Percentiles rank a stretch among this genome's conserved stretches.
phyloP scores from a whole-genome alignment of 2,888 invertebrate species.

The Microplitis manilae region DNA sequence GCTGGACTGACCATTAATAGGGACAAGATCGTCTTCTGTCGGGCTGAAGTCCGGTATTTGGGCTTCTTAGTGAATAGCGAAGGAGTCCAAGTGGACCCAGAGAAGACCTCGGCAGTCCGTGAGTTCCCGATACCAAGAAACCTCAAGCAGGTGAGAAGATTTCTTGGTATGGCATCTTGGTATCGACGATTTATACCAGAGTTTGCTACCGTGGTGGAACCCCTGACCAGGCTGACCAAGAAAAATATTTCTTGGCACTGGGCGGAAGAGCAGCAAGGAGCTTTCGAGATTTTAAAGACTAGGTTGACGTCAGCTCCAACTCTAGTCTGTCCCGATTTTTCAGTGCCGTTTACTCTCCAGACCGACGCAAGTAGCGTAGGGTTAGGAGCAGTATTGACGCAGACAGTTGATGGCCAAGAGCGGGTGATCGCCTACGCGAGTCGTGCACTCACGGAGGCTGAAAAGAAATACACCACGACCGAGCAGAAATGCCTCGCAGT shows the following conservation, averaged over 20 bases:
- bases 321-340: too few relatives aligned
- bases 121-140: constrained; percentile 31
- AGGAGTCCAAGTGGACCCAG: constrained; percentile 40
- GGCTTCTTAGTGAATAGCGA: constrained; percentile 39
- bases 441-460: constrained; percentile 31
- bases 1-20: constrained; percentile 36
- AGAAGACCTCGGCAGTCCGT: constrained; percentile 27
- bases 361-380: constrained; percentile 25
- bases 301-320: too few relatives aligned
- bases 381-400: constrained; percentile 25
- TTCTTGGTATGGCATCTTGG: constrained; percentile 56
- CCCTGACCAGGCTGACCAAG: too few relatives aligned
- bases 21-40: constrained; percentile 44
- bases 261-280: too few relatives aligned
- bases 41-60: constrained; percentile 36
- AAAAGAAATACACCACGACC: constrained; percentile 45
- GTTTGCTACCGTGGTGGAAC: constrained; percentile 32
- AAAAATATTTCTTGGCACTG: too few relatives aligned
- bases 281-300: too few relatives aligned
- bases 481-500: constrained; percentile 32
- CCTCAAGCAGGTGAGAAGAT: constrained; percentile 47
- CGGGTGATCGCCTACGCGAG: constrained; percentile 45
- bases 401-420: too few relatives aligned
- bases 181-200: constrained; percentile 53
- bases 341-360: too few relatives aligned